A percentile compares a stretch with the other conserved stretches of the same genome.
Evolutionary conservation across 37 sponge, comb jelly and placozoan species (phyloP).

Genomic region (Eunapius fragilis): DNA sequence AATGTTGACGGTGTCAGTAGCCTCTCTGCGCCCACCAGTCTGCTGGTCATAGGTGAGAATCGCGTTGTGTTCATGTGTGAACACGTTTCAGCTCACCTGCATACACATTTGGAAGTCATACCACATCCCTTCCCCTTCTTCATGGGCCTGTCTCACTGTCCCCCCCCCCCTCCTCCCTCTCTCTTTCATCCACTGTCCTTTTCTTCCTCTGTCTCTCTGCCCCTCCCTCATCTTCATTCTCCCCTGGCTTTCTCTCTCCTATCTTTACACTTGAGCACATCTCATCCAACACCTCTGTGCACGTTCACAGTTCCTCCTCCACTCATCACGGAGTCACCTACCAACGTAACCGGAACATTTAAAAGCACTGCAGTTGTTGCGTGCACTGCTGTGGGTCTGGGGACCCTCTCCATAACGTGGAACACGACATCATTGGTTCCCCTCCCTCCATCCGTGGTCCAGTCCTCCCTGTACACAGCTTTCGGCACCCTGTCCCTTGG

Average conservation of each 20-base stretch:
- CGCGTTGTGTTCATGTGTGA: too few species aligned
- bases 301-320: background rate
- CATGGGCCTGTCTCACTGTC: too few species aligned
- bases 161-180: too few species aligned
- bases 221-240: too few species aligned
- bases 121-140: too few species aligned
- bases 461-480: background rate
- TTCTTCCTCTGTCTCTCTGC: too few species aligned
- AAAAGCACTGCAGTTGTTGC: background rate
- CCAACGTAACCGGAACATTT: background rate
- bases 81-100: too few species aligned
- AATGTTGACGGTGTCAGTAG: background rate
- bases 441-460: background rate
- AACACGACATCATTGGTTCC: background rate
- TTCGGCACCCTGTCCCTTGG: background rate
- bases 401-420: background rate
- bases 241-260: too few species aligned
- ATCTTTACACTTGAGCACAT: too few species aligned
- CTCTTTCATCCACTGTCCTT: too few species aligned
- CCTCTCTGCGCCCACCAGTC: background rate
- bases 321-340: background rate
- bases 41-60: background rate
- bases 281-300: too few species aligned
- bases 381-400: background rate
- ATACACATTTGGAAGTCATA: too few species aligned